phyloP scores from a whole-genome alignment of 2,113 vertebrate species.

The Oryzias celebensis region DNA sequence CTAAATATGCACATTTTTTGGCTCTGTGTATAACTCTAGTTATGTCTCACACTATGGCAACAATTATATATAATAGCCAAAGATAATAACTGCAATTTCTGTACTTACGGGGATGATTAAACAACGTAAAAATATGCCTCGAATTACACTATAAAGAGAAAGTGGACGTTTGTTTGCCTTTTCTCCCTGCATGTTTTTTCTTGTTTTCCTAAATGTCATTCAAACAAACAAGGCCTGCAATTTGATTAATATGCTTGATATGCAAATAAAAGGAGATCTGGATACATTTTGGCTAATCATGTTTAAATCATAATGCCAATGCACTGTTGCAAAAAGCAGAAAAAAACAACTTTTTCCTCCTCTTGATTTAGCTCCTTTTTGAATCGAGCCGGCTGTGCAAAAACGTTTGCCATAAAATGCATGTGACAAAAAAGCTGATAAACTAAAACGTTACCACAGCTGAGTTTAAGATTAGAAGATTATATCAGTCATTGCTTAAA shows the following conservation, averaged over 20 bases:
- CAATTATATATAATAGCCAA: slow-evolving; percentile 59
- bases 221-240: slow-evolving; percentile 22
- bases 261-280: slow-evolving; percentile 23
- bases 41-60: slow-evolving; percentile 52
- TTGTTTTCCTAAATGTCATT: slow-evolving; percentile 40
- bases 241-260: slow-evolving; percentile 15
- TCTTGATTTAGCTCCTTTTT: slow-evolving; percentile 18
- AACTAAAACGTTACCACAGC: slow-evolving; percentile 5
- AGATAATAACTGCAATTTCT: slow-evolving; percentile 59
- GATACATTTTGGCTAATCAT: slow-evolving; percentile 15
- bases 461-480: slow-evolving; percentile 9
- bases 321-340: neutral
- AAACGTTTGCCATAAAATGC: slow-evolving; percentile 26
- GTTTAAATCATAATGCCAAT: slow-evolving; percentile 14
- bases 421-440: slow-evolving; percentile 8
- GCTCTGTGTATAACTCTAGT: slow-evolving; percentile 34
- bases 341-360: neutral
- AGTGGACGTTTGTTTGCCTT: slow-evolving; percentile 47
- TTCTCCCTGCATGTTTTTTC: slow-evolving; percentile 45
- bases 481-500: neutral
- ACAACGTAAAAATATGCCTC: slow-evolving; percentile 45
- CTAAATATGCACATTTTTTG: slow-evolving; percentile 26
- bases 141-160: slow-evolving; percentile 49
- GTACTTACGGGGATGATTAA: slow-evolving; percentile 60
- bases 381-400: slow-evolving; percentile 8